These are phyloP conservation scores for Cololabis saira DNA, from an alignment of 2,113 vertebrate genomes.

Conservation along the genomic window DNA sequence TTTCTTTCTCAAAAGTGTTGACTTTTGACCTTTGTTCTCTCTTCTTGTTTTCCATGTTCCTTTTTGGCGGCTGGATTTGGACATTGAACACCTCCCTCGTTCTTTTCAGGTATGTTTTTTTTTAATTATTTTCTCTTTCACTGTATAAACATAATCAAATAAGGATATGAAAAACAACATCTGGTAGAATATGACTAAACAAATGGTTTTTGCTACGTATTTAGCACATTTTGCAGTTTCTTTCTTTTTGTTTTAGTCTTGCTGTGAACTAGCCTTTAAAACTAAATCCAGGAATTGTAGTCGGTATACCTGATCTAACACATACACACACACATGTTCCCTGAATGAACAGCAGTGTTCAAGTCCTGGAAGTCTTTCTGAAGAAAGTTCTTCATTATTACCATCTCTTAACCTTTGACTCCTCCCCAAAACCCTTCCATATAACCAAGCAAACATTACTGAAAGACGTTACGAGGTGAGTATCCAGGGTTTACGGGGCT, in stretches of 20 bases:
- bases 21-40: background rate
- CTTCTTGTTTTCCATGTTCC: slow-evolving; percentile 54
- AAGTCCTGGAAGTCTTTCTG: too few relatives aligned
- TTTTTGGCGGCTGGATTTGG: slow-evolving; percentile 20
- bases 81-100: background rate
- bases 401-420: slow-evolving; percentile 33
- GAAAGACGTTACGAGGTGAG: slow-evolving; percentile 23
- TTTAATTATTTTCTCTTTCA: background rate
- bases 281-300: too few relatives aligned
- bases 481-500: background rate
- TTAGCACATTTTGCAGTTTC: too few relatives aligned
- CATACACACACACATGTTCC: background rate
- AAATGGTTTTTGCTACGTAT: too few relatives aligned
- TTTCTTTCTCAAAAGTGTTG: too few relatives aligned
- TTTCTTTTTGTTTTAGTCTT: background rate
- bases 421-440: background rate
- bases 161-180: background rate
- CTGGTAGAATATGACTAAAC: too few relatives aligned
- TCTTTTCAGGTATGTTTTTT: slow-evolving; percentile 51
- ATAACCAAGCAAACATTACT: slow-evolving; percentile 17
- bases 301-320: background rate
- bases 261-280: background rate
- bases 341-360: too few relatives aligned
- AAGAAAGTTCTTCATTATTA: slow-evolving; percentile 19
- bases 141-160: background rate